These are phyloP conservation scores for Amphipoea oculea DNA, from an alignment of 2,888 invertebrate genomes.

Conservation along the genomic window DNA sequence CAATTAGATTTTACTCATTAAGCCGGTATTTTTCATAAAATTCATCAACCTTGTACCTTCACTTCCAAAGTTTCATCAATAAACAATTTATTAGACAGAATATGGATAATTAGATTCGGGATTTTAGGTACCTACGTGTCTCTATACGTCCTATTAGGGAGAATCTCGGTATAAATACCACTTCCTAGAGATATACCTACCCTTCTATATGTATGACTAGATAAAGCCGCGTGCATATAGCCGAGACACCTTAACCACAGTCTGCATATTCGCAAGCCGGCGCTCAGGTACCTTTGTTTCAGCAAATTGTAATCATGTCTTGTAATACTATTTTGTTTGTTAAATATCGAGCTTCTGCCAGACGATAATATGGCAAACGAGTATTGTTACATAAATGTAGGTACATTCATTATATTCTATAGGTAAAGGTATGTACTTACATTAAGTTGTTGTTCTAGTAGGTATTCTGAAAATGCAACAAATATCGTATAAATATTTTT, in stretches of 20 bases:
- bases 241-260: conserved; percentile 41
- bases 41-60: neutral
- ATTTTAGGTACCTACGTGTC: neutral
- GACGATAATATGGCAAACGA: neutral
- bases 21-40: neutral
- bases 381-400: neutral
- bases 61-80: neutral
- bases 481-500: neutral
- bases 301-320: conserved; percentile 27
- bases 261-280: conserved; percentile 40
- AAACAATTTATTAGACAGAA: neutral
- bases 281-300: conserved; percentile 26
- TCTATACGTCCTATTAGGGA: neutral
- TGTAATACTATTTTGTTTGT: conserved; percentile 22
- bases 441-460: too few species aligned
- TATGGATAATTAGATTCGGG: neutral
- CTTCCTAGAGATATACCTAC: conserved; percentile 6
- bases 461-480: neutral
- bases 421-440: neutral
- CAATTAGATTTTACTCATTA: neutral
- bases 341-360: conserved; percentile 1
- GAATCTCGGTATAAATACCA: neutral
- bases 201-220: conserved; percentile 4
- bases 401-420: neutral
- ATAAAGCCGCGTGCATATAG: conserved; percentile 41